Conservation (phyloP, 1,140 invertebrate genomes). For the Eriocheir sinensis region DNA sequence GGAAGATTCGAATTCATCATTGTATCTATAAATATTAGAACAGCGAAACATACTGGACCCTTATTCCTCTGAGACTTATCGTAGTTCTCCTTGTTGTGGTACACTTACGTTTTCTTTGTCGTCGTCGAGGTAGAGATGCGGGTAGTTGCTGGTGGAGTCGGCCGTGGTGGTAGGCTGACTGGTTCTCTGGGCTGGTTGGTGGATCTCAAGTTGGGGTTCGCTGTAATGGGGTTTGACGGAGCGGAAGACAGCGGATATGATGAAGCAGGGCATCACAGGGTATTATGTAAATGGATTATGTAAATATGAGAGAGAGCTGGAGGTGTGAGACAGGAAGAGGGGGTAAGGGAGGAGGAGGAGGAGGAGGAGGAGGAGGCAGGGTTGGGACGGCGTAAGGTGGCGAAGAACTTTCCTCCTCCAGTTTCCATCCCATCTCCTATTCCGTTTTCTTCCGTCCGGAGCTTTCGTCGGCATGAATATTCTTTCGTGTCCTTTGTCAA, state of each 20-base stretch:
- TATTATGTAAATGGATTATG: conserved; percentile 56
- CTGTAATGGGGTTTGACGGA: conserved; percentile 46
- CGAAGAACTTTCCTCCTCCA: not conserved
- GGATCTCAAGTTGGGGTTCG: too few species aligned
- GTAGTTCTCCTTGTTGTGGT: not conserved
- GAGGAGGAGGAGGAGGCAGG: not conserved
- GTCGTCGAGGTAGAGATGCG: not conserved
- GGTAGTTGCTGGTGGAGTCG: not conserved
- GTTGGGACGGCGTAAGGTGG: not conserved
- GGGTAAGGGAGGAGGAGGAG: not conserved
- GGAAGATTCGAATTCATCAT: not conserved
- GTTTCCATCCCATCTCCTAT: not conserved
- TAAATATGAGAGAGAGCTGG: conserved; percentile 50
- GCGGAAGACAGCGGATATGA: conserved; percentile 49
- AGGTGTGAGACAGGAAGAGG: not conserved
- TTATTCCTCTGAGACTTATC: not conserved
- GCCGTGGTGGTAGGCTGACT: not conserved
- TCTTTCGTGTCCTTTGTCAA: not conserved
- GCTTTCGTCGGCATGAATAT: not conserved
- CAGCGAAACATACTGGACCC: too few species aligned
- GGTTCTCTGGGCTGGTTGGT: too few species aligned
- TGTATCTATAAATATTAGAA: not conserved
- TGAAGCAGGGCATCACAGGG: conserved; percentile 48
- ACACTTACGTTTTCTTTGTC: not conserved
- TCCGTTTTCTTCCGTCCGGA: not conserved